Evolutionary conservation across 2,113 vertebrate genomes (phyloP), one percentile per base, ranked within the genome.

Genomic region (Lepus timidus): DNA sequence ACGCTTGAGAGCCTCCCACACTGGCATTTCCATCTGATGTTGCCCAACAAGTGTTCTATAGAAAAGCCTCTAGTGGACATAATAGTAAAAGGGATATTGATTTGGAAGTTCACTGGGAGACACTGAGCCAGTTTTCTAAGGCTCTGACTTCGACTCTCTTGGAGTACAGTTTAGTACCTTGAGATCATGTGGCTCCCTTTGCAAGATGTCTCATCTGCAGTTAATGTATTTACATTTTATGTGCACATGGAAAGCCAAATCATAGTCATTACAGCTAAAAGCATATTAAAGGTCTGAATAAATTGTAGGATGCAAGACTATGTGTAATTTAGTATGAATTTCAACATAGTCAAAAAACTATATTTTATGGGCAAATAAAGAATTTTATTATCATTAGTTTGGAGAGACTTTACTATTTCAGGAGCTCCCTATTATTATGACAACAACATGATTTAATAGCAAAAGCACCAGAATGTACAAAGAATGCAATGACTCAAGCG

Each of bases 161-260:
- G 84, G 27, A 9, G 22, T 93, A 19, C 9, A 76, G 55, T 62
- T 90, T 52, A 79, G 51, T 25, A 71, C n/a, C 39, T 7, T 31
- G 65, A 90, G 62, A 74, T 90, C 33, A 36, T 73, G 78, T 90
- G 52, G 75, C 75, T 76, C 29, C 58, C 88, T 88, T 76, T 9
- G 27, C 44, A 55, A 78, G 62, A 36, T 49, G 22, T 44, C 67
- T 31, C 29, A 83, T 68, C 84, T 86, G 51, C 3, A 73, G 23
- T 36, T 49, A 25, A 52, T 70, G 2, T 61, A 86, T 81, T 91
- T 93, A 31, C 13, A 93, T 81, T 79, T 93, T 49, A 82, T 20
- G 33, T 19, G 27, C 79, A 52, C 31, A 73, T 36, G 91, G 92
- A 89, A 93, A 94, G 93, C 27, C 70, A 90, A 96, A 85, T 81